phyloP scores from a whole-genome alignment of 2,888 invertebrate species.

The Andrena flavipes region DNA sequence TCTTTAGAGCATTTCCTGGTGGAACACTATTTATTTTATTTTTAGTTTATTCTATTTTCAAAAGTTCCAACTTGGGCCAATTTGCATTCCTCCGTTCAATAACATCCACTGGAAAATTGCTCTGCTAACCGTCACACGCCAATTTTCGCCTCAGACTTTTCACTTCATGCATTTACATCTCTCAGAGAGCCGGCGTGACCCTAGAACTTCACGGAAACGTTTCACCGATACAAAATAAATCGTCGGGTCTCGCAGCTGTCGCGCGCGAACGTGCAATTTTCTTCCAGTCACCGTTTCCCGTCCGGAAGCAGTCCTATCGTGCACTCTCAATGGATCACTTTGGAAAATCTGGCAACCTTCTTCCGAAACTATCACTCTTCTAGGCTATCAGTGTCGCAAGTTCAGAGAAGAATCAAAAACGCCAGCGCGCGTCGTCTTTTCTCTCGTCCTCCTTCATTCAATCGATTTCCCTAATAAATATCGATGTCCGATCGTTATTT shows the following conservation, averaged over 20 bases:
- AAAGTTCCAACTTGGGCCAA: too few relatives aligned
- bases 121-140: background rate
- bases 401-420: background rate
- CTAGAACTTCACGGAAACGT: constrained; percentile 13
- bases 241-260: constrained; percentile 20
- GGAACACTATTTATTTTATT: too few relatives aligned
- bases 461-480: constrained; percentile 9
- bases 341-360: background rate
- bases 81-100: background rate
- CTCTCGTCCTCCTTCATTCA: background rate
- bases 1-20: too few relatives aligned
- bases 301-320: constrained; percentile 10
- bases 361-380: background rate
- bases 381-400: background rate
- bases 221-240: constrained; percentile 35
- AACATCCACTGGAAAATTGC: background rate
- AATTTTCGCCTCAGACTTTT: background rate
- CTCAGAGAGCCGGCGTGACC: background rate
- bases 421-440: background rate
- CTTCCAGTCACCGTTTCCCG: constrained; percentile 22
- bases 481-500: background rate
- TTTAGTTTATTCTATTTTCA: too few relatives aligned
- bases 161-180: background rate
- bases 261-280: constrained; percentile 24
- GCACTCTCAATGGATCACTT: background rate